Evolutionary conservation across 2,888 invertebrate species (phyloP), one percentile per base, ranked within the genome.

Genomic region (Phyto melanocephala): DNA sequence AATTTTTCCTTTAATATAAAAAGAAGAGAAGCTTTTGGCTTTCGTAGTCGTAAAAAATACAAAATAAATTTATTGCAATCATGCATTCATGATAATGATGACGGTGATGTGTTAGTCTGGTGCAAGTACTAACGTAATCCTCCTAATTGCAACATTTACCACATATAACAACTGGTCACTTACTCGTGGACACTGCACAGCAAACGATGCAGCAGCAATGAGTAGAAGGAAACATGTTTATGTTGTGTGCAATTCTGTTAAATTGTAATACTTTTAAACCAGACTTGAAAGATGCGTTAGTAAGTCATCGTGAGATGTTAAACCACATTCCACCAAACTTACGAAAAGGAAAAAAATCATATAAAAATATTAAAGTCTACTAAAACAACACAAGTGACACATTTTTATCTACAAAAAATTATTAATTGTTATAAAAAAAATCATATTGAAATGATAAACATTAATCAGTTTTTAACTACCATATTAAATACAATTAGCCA

Each of bases 91-190:
- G 65, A 60, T 60, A 15, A 67, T 47, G 56, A 75, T 60, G 65
- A 63, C 28, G 33, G 28, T 42, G 42, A 24, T 50, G 65, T 72
- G 58, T 75, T 58, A 13, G 80, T 28, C 72, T 72, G 62, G 52
- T 33, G 13, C 50, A 42, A 70, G 62, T 24, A 58, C 56, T 71
- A 82, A 78, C 78, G 78, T 74, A 82, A 78, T 78, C 65, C 68
- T 75, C 70, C 70, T 74, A 78, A 75, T 82, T 82, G 81, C 81
- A 82, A 82, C 75, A 82, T 82, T 82, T 79, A 71, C 74, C 70
- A 80, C 70, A 80, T 63, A 75, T 54, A 75, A 62, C 65, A 62
- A 75, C 33, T 17, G 42, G 68, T 28, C 79, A 45, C 40, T 15
- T 10, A 35, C 33, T 35, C 37, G 13, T 17, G 62, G 70, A 70